Base-by-base conservation (phyloP, 2,113 vertebrate genomes). In the Psephotus haematonotus region DNA sequence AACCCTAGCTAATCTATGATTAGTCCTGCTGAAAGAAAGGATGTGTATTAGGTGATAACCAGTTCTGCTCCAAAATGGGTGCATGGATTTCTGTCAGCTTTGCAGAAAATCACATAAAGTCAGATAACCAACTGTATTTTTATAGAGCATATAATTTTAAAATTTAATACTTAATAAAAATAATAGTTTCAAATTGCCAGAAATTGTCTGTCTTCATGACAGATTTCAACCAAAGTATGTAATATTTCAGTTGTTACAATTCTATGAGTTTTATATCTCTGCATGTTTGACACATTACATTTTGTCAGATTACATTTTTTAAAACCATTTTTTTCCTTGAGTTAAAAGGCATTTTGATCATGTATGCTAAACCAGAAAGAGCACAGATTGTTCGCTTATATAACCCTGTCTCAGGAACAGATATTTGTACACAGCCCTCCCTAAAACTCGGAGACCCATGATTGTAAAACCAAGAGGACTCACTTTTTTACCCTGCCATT, bases 261-360 rank as follows among this genome's bases (percentile, higher is more conserved):
- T 82, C 35, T 78, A 2, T 77, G 31, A 71, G 33, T 46, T 85
- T 69, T 69, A 10, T 72, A 23, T 57, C 17, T 67, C 4, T 69
- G 13, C 53, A 22, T 83, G 9, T 82, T 83, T 90, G 59, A 62
- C 35, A 78, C 17, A 35, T 82, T 92, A 25, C 9, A 64, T 59
- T 91, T 91, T 93, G 43, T 95, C 63, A 71, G 13, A 70, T 63
- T 68, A 29, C 31, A 33, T 68, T 23, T 91, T 91, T 88, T 89
- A 37, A 47, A 94, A 59, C 3, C 2, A 69, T 53, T 2, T 63
- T 81, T 92, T 92, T 68, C 17, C 29, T 83, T 88, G 49, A 67
- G 6, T 86, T 76, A 76, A 14, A 59, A 67, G 29, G 22, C 10
- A 14, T 70, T 92, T 94, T 90, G 37, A 24, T 79, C 9, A 33